A percentile compares a stretch with the other conserved stretches of the same genome.
These are phyloP conservation scores for Monodelphis domestica DNA, from an alignment of 2,797 vertebrate species.

Conservation along the genomic window DNA sequence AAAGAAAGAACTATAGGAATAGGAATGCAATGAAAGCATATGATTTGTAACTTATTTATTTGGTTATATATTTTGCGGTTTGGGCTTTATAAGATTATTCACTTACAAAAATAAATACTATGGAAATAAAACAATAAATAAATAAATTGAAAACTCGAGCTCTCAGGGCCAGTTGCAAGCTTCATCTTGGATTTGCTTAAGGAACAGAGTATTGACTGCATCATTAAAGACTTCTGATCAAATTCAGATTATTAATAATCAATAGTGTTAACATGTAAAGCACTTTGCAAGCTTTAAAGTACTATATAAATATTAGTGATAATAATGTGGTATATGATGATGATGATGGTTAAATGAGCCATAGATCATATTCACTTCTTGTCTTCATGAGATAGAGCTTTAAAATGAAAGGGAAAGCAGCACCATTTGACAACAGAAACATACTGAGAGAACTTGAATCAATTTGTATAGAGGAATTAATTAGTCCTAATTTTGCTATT, in stretches of 20 bases:
- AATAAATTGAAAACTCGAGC: too few relatives aligned
- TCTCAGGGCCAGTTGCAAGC: background rate
- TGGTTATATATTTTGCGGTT: too few relatives aligned
- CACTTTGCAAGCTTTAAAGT: background rate
- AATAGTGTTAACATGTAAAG: background rate
- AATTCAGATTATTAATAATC: constrained; percentile 4
- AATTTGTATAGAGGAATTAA: background rate
- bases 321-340: background rate
- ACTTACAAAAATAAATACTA: too few relatives aligned
- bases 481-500: background rate
- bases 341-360: background rate
- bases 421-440: background rate
- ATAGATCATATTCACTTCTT: background rate
- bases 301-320: background rate
- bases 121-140: too few relatives aligned
- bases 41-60: too few relatives aligned
- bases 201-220: background rate
- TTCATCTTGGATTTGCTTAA: background rate
- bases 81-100: too few relatives aligned
- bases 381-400: background rate
- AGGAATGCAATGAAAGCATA: too few relatives aligned
- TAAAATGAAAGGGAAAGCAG: background rate
- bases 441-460: background rate
- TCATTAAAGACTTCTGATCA: background rate
- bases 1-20: too few relatives aligned